A percentile compares a stretch with the other conserved stretches of the same genome.
phyloP scores from a whole-genome alignment of 92 coral and sea anemone genomes.

The Diadumene lineata region DNA sequence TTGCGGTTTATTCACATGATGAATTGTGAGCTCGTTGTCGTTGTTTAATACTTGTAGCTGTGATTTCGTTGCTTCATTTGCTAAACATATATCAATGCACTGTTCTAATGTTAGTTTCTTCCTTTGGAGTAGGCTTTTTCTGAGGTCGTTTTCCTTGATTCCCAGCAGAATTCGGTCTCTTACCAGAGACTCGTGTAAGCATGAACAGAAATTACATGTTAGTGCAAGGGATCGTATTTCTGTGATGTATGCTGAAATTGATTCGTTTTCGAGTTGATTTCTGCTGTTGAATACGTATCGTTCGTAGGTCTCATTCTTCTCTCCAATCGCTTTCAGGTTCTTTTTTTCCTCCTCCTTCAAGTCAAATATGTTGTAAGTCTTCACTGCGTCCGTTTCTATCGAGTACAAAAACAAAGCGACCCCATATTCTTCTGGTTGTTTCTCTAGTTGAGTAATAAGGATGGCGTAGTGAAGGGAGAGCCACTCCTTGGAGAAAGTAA shows the following conservation, averaged over 20 bases:
- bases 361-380: constrained; percentile 50
- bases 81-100: constrained; percentile 30
- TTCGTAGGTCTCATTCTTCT: constrained; percentile 45
- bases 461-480: constrained; percentile 50
- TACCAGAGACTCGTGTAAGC: constrained; percentile 36
- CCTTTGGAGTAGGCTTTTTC: constrained; percentile 24
- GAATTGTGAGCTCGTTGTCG: background rate
- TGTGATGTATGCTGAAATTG: constrained; percentile 26
- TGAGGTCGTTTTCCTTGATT: constrained; percentile 9
- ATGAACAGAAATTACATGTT: constrained; percentile 36
- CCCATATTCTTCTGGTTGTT: constrained; percentile 48
- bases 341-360: constrained; percentile 21
- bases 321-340: constrained; percentile 33
- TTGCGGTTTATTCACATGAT: background rate
- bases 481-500: too few relatives aligned
- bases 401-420: constrained; percentile 56
- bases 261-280: constrained; percentile 38
- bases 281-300: constrained; percentile 36
- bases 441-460: constrained; percentile 34
- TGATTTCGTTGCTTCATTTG: constrained; percentile 8
- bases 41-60: constrained; percentile 15
- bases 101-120: constrained; percentile 19
- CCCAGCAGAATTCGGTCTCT: constrained; percentile 45
- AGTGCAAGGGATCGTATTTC: constrained; percentile 51
- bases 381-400: constrained; percentile 43